Base-by-base conservation (phyloP, 1,140 invertebrate genomes). In the Mylabris phalerata region DNA sequence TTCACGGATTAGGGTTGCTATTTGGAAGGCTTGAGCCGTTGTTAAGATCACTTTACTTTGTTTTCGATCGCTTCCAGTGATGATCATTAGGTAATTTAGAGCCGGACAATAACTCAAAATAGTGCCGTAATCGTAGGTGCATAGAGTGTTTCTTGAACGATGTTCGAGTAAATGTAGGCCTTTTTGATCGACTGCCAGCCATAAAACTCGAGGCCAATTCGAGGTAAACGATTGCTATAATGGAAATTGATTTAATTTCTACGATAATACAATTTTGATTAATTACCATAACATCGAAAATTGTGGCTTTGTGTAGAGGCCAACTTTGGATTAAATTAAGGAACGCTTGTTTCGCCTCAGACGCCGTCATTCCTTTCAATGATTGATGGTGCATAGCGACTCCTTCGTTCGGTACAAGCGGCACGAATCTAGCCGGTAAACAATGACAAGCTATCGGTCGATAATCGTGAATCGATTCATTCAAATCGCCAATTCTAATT, bases 271-370 rank as follows among this genome's bases (percentile, higher is more conserved):
- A 48, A 24, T 13, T 48, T 13, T 10, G n/a, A 9, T 52, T 32
- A 67, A 5, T 32, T 75, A 90, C 87, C 82, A 93, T 92, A 25
- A 97, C 94, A 74, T 96, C 93, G 75, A 95, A 98, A 63, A 98
- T 90, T 4, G 92, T 95, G 3, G 93, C 91, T 63, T 89, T 84
- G 64, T 96, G 91, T 43, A 97, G 77, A 6, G 92, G 91, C 93
- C 93, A 97, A 48, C 88, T 90, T 72, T 92, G 88, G 51, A 97
- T 92, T 4, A 97, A 78, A 75, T 95, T 95, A n/a, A 98, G 80
- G 70, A 96, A 95, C 2, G 92, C 85, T 72, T 95, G 89, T 71
- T 95, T 93, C 1, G 93, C 88, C 74, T 93, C 89, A 1, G 87
- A 81, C 3, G 88, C 80, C 40, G 85, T 83, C 82, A 95, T 93